Conservation (phyloP, 2,888 invertebrate genomes). For the Heliconius ethilla region DNA sequence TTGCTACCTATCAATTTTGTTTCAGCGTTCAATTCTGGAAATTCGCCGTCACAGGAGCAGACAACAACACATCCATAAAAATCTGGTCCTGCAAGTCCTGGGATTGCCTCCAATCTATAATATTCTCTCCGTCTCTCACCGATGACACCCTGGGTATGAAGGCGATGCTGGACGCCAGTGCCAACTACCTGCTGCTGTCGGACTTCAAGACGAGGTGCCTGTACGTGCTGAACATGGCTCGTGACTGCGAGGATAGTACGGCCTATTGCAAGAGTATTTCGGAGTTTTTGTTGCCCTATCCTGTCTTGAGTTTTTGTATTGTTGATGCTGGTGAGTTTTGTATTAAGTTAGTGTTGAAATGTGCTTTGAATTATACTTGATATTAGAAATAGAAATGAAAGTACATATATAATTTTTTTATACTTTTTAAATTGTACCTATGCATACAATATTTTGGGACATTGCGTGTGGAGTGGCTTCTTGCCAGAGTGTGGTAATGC, state of each 20-base stretch:
- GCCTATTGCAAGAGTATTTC: conserved; percentile 89
- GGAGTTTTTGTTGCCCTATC: conserved; percentile 93
- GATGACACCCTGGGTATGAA: conserved; percentile 81
- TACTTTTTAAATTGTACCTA: no score
- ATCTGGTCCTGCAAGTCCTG: conserved; percentile 97
- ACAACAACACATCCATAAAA: conserved; percentile 94
- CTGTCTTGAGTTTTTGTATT: conserved; percentile 94
- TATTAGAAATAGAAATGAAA: neutral
- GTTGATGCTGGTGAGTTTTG: conserved; percentile 85
- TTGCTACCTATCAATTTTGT: no score
- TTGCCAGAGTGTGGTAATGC: neutral
- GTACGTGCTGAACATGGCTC: conserved; percentile 88
- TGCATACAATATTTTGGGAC: neutral
- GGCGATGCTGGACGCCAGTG: conserved; percentile 91
- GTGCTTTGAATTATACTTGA: neutral
- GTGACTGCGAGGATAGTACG: conserved; percentile 73
- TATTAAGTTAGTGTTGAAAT: neutral
- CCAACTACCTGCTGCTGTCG: conserved; percentile 92
- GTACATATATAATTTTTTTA: no score
- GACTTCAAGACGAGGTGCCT: conserved; percentile 92
- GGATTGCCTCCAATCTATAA: conserved; percentile 94
- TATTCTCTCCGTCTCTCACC: conserved; percentile 81
- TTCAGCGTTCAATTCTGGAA: conserved; percentile 91
- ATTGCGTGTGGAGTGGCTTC: neutral
- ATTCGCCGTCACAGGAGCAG: conserved; percentile 95